Evolutionary conservation across 1,140 invertebrate species (phyloP), one percentile per base, ranked within the genome.

Genomic region (Drosophila ambigua): DNA sequence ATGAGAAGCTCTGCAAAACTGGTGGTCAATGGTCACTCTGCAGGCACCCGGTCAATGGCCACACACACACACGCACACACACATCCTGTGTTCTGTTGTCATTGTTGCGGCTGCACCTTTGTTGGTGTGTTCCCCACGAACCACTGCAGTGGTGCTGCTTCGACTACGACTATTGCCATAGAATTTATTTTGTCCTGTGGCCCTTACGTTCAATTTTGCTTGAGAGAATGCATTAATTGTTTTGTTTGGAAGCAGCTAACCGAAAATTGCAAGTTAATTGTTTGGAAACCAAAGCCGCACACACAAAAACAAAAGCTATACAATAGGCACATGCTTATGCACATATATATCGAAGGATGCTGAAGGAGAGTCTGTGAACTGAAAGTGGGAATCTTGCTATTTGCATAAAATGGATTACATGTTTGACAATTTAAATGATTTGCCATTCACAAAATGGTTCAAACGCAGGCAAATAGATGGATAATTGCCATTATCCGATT

Each of bases 121-220:
- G 58, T 67, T 79, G 54, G 53, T 43, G 46, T n/a, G 50, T 53
- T 11, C 4, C 54, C 41, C 60, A 62, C 16, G 24, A 67, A 49
- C 24, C 51, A 28, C 26, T 24, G 23, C 2, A 24, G 23, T 24
- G 26, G 57, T 52, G 50, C 41, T 45, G 54, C 57, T 45, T 58
- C 72, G 77, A 66, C 67, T 66, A 60, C 50, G 50, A 46, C 26
- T 9, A 24, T 46, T 7, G 24, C 28, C 20, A 52, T 62, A 52
- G 64, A 77, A 69, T 77, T 85, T 79, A 81, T 85, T 90, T 82
- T 87, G 72, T 77, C 76, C 90, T 90, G 85, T 57, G 78, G 81
- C 78, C 74, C 71, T 85, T 90, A 61, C 64, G 77, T 79, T 82
- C 71, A 72, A 85, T 90, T 87, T 82, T 59, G 83, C 81, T 82